phyloP scores from a whole-genome alignment of 2,888 invertebrate genomes.

The Agriotes lineatus region DNA sequence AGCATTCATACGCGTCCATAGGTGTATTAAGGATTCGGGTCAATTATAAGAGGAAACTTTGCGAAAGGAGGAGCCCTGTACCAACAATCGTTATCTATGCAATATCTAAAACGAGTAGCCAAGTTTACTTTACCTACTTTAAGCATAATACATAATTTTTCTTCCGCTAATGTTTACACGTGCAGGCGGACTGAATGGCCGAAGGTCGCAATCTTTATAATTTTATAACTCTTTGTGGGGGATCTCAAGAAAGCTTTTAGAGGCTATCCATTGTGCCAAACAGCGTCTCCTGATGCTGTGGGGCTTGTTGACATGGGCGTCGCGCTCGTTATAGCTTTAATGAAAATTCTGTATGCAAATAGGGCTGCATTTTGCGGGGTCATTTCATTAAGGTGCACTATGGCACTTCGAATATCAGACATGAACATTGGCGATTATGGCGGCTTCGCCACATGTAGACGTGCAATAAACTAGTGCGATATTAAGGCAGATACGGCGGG shows the following conservation, averaged over 20 bases:
- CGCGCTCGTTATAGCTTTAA: slow-evolving; percentile 13
- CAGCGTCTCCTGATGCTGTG: neutral
- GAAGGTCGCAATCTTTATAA: too few species aligned
- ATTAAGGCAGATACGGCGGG: slow-evolving; percentile 31
- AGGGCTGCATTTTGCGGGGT: slow-evolving; percentile 6
- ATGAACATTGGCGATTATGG: slow-evolving; percentile 20
- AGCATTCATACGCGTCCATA: too few species aligned
- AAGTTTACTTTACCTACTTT: too few species aligned
- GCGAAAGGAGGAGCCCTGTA: too few species aligned
- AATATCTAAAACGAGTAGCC: too few species aligned
- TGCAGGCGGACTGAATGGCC: too few species aligned
- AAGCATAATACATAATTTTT: too few species aligned
- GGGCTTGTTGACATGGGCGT: neutral
- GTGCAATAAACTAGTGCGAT: slow-evolving; percentile 34
- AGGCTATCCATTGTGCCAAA: neutral
- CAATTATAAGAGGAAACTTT: too few species aligned
- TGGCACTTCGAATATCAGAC: slow-evolving; percentile 6
- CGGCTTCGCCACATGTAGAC: slow-evolving; percentile 26
- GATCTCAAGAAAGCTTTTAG: neutral
- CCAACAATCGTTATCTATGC: too few species aligned
- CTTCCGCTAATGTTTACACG: too few species aligned
- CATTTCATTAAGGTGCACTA: slow-evolving; percentile 16
- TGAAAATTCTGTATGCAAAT: slow-evolving; percentile 16
- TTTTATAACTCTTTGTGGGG: too few species aligned
- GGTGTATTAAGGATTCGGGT: too few species aligned